A percentile compares a stretch with the other conserved stretches of the same genome.
Conservation (phyloP, 2,113 vertebrate genomes). For the Thymallus thymallus region DNA sequence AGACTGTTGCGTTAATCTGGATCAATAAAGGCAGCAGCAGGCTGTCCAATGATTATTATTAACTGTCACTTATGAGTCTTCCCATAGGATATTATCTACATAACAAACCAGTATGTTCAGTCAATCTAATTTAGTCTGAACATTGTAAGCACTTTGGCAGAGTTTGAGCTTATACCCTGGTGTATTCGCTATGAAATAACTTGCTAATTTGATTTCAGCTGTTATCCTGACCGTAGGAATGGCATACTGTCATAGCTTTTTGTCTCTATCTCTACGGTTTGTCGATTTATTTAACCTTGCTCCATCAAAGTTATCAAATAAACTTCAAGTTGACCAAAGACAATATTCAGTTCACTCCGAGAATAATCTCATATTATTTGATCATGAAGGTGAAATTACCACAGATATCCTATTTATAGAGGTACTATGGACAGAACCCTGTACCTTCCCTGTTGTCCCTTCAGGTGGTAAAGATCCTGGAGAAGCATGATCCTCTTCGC, state of each 20-base stretch:
- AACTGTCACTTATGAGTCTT: background rate
- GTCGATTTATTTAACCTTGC: no score
- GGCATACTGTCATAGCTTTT: no score
- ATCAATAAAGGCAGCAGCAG: background rate
- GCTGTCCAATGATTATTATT: background rate
- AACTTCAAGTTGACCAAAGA: no score
- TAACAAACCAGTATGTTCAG: background rate
- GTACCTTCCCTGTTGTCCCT: background rate
- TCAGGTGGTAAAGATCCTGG: constrained; percentile 95
- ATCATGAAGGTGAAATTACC: no score
- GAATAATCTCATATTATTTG: no score
- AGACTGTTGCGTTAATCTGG: background rate
- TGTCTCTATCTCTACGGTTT: no score
- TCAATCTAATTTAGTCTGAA: background rate
- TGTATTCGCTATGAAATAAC: no score
- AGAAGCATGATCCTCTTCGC: constrained; percentile 91
- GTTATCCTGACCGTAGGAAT: no score
- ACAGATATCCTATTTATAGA: no score
- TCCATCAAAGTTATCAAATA: no score
- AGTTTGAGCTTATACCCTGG: background rate
- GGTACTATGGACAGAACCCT: background rate
- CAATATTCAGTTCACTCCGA: no score
- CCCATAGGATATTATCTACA: background rate
- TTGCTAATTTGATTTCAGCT: no score
- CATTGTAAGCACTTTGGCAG: background rate